Evolutionary conservation across 2,888 invertebrate species (phyloP).

Genomic region (Agrochola lychnidis): DNA sequence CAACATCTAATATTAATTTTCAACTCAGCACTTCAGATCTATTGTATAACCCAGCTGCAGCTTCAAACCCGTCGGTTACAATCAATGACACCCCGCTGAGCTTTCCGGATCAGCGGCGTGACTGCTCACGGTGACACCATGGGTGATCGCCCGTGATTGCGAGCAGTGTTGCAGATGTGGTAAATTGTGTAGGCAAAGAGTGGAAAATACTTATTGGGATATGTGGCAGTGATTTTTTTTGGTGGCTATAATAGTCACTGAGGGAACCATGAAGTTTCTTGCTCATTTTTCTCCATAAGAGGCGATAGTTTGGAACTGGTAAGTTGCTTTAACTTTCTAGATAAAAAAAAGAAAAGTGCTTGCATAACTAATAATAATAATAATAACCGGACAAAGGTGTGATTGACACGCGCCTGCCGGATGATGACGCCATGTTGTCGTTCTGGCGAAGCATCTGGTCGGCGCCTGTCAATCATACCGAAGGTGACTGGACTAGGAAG

Average conservation of each 20-base stretch:
- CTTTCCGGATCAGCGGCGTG: conserved; percentile 15
- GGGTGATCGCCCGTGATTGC: background rate
- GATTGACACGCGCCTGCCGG: too few species aligned
- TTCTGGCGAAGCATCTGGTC: too few species aligned
- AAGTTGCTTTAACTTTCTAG: background rate
- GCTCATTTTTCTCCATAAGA: background rate
- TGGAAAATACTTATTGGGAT: background rate
- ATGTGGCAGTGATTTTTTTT: background rate
- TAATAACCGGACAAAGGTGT: too few species aligned
- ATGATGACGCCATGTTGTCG: too few species aligned
- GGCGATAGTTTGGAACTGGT: background rate
- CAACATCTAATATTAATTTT: background rate
- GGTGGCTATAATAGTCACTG: background rate
- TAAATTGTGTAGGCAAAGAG: background rate
- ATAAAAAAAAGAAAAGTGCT: background rate
- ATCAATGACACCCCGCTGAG: conserved; percentile 17
- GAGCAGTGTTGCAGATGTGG: background rate
- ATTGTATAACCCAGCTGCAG: background rate
- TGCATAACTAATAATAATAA: too few species aligned
- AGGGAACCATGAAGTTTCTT: background rate
- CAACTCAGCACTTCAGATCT: background rate
- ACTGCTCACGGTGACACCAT: conserved; percentile 18
- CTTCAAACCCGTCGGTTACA: background rate
- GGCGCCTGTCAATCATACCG: too few species aligned
- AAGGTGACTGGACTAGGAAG: too few species aligned